Base-by-base conservation (phyloP, 1,140 invertebrate genomes). In the Pogonomyrmex californicus region DNA sequence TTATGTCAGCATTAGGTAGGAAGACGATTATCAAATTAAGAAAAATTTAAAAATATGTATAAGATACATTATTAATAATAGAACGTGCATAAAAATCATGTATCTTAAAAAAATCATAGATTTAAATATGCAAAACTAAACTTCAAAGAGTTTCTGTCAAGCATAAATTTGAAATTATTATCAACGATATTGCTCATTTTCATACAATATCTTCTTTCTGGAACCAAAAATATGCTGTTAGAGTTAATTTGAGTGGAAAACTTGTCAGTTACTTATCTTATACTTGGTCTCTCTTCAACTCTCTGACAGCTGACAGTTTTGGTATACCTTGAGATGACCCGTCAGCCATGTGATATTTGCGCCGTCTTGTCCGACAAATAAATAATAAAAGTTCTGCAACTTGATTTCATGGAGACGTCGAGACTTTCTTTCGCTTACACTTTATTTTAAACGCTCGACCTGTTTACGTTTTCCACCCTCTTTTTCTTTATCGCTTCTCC, bases 391-490 rank as follows among this genome's bases (percentile, higher is more conserved):
- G 66, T 83, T 73, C 68, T 68, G 38, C 41, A 73, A 73, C 54
- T 73, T 83, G 79, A 83, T 83, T 73, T 73, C 54, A 83, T 60
- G 54, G 79, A 83, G 54, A 83, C 68, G 68, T 83, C 54, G 68
- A 60, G 54, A 60, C 79, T 73, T 83, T 70, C 33, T 54, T 83
- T 83, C 54, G 17, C 79, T 73, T 83, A 83, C 79, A 83, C 79
- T 83, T 83, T 83, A 83, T 83, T 83, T 81, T 83, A 83, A 83
- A 73, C 79, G 79, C 79, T 83, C 79, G 79, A 83, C 79, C 68
- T 83, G 68, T 83, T 73, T 83, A 83, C 79, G 79, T 82, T 82
- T 82, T 82, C 79, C 66, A 82, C 78, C 78, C 78, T 71, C 79
- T 58, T 82, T 79, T 82, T 82, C 79, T 82, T 82, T 82, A 82